Evolutionary conservation across 2,888 invertebrate species (phyloP), one percentile per base, ranked within the genome.

Genomic region (Yponomeuta sedellus): DNA sequence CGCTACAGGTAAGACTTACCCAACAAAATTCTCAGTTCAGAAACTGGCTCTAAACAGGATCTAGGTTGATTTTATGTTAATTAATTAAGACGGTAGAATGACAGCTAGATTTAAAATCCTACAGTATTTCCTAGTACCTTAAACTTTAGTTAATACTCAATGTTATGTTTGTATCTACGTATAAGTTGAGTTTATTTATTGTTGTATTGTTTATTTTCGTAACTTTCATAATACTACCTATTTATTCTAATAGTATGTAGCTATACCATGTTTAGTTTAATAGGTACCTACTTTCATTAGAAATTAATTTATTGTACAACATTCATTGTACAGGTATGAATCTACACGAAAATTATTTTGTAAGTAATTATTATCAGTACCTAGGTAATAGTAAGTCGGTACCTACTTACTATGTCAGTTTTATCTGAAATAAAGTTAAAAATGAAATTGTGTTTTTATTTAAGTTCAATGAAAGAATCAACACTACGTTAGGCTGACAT

Each of bases 91-190:
- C 1, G 4, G 69, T 71, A 72, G 63, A n/a, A 19, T 11, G 44
- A 63, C 19, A 63, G 63, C 63, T 63, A 63, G 63, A 6, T 10
- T 63, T 5, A 22, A 61, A 61, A 28, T 52, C 59, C 22, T 44
- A 74, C 79, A 82, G 82, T 82, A 82, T 82, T 82, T 75, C 70
- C 77, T 76, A 77, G 79, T 80, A 81, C 78, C 79, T 80, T 73
- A 75, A 69, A 69, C 10, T 61, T 72, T 77, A 79, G 77, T 73
- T 71, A 77, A 81, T 82, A 80, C 44, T 52, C 44, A 52, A 16
- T 52, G 44, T 52, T 52, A 34, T 34, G 34, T 34, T 34, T 34
- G 10, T 34, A 34, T 34, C 34, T 34, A 34, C 34, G 10, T 34
- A 34, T 8, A 34, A 34, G 34, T 10, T 1, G 16, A 52, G 44